phyloP scores from a whole-genome alignment of 2,113 vertebrate genomes.

The Mastomys natalensis region DNA sequence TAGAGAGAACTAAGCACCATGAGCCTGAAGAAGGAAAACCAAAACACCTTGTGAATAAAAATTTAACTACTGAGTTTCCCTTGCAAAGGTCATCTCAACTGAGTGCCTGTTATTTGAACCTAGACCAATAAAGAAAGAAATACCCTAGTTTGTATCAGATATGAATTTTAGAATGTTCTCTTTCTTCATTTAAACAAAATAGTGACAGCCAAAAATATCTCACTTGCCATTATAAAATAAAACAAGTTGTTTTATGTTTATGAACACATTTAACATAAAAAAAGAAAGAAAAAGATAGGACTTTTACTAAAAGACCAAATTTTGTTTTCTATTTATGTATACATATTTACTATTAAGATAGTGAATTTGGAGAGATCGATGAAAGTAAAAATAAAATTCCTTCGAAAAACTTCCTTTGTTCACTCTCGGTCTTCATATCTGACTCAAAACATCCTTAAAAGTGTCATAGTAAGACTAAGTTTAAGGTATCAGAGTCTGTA shows the following conservation, averaged over 20 bases:
- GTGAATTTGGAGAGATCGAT: not conserved
- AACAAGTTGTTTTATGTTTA: not conserved
- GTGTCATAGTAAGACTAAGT: constrained; percentile 52
- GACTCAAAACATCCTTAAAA: constrained; percentile 59
- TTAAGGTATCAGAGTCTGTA: constrained; percentile 16
- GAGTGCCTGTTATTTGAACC: not conserved
- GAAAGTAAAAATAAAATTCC: not conserved
- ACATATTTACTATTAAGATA: not conserved
- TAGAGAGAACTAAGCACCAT: not conserved
- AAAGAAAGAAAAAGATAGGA: not conserved
- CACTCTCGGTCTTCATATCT: not conserved
- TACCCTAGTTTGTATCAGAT: not conserved
- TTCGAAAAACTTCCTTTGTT: constrained; percentile 37
- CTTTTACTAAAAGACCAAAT: not conserved
- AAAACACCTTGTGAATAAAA: not conserved
- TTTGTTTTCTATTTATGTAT: not conserved
- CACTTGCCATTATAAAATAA: not conserved
- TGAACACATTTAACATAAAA: not conserved
- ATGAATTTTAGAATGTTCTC: not conserved
- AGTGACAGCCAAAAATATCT: not conserved
- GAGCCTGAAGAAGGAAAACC: not conserved
- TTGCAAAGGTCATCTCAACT: not conserved
- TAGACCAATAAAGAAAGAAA: not conserved
- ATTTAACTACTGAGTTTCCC: constrained; percentile 5
- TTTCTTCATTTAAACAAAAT: constrained; percentile 25